phyloP scores from a whole-genome alignment of 2,113 vertebrate genomes.

The Pteronura brasiliensis region DNA sequence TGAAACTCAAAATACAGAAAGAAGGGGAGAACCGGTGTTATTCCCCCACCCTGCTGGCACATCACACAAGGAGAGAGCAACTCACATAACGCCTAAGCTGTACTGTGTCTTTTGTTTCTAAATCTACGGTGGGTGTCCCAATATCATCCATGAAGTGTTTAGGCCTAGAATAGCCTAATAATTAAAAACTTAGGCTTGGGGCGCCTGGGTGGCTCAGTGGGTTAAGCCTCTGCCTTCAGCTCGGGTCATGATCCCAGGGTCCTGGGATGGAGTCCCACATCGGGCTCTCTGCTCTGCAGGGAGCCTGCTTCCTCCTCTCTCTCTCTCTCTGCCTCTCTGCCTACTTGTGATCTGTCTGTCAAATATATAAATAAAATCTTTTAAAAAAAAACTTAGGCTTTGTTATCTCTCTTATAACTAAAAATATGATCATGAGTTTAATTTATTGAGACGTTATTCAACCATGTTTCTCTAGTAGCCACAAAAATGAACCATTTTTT shows the following conservation, averaged over 20 bases:
- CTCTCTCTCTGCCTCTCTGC: no score
- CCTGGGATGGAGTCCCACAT: no score
- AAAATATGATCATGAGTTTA: conserved; percentile 8
- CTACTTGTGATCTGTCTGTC: no score
- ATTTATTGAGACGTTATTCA: background rate
- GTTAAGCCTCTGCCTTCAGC: no score
- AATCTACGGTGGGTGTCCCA: background rate
- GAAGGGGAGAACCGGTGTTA: background rate
- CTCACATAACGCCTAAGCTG: background rate
- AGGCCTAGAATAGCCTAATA: background rate
- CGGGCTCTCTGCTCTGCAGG: no score
- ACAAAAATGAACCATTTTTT: background rate
- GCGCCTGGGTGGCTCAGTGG: no score
- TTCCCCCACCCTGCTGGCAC: background rate
- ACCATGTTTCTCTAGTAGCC: background rate
- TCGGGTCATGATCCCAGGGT: no score
- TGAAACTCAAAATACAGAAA: conserved; percentile 38
- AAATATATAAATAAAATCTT: no score
- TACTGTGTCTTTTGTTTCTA: background rate
- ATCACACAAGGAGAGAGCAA: background rate
- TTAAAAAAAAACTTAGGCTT: background rate
- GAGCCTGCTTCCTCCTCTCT: no score
- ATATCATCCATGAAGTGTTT: background rate
- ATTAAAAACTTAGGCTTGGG: background rate
- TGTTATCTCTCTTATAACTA: background rate